phyloP scores from a whole-genome alignment of 2,888 invertebrate species.

The Lucinisca nassula region DNA sequence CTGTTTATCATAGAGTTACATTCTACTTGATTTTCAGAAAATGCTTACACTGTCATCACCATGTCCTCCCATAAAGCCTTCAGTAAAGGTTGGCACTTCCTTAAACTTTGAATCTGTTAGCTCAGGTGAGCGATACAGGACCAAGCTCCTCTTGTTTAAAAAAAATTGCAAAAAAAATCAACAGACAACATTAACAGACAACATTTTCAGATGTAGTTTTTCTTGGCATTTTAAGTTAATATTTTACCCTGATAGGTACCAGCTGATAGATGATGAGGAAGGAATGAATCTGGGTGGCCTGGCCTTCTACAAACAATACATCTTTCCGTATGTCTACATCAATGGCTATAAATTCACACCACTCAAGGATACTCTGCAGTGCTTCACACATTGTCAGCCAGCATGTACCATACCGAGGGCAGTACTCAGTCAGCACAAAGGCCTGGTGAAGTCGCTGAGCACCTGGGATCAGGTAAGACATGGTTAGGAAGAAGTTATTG shows the following conservation, averaged over 20 bases:
- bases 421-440: slow-evolving; percentile 64
- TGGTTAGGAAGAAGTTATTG: too few relatives aligned
- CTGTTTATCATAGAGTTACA: too few relatives aligned
- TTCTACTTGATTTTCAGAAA: too few relatives aligned
- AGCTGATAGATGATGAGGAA: slow-evolving; percentile 68
- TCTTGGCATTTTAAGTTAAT: not conserved
- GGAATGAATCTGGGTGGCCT: slow-evolving; percentile 64
- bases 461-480: slow-evolving; percentile 78
- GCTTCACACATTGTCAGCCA: slow-evolving; percentile 63
- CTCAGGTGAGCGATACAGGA: too few relatives aligned
- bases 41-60: too few relatives aligned
- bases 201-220: too few relatives aligned
- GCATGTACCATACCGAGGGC: slow-evolving; percentile 67
- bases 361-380: slow-evolving; percentile 60
- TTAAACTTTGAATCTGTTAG: too few relatives aligned
- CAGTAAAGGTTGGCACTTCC: too few relatives aligned
- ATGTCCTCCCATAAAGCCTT: too few relatives aligned
- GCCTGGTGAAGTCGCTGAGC: slow-evolving; percentile 67
- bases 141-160: too few relatives aligned
- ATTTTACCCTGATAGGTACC: slow-evolving; percentile 41
- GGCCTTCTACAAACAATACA: slow-evolving; percentile 53
- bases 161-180: too few relatives aligned
- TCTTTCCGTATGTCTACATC: slow-evolving; percentile 72
- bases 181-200: too few relatives aligned
- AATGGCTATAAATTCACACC: slow-evolving; percentile 77